These are phyloP conservation scores for Drosophila ustulata DNA, from an alignment of 2,888 invertebrate genomes.

Conservation along the genomic window DNA sequence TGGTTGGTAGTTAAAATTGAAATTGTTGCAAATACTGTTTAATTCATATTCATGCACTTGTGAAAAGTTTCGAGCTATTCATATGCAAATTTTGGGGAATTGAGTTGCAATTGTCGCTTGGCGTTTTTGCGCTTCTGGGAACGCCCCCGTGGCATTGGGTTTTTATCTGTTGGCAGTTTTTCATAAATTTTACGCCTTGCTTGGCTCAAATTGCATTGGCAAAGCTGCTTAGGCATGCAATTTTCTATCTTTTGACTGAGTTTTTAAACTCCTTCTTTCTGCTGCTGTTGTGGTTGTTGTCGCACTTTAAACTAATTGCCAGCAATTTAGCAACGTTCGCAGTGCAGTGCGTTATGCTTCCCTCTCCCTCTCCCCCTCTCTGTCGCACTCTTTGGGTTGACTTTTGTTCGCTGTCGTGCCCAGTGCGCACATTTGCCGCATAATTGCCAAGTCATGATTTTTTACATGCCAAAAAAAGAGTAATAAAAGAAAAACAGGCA, in stretches of 20 bases:
- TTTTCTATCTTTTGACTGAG: constrained; percentile 41
- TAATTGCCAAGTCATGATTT: constrained; percentile 80
- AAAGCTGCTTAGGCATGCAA: constrained; percentile 67
- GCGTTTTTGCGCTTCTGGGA: not conserved
- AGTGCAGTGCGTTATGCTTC: constrained; percentile 68
- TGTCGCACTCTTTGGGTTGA: constrained; percentile 13
- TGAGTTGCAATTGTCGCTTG: not conserved
- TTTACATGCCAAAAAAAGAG: constrained; percentile 61
- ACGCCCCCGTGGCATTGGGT: not conserved
- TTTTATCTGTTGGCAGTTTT: constrained; percentile 5
- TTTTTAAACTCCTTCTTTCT: constrained; percentile 5
- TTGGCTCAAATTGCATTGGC: constrained; percentile 44
- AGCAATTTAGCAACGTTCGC: constrained; percentile 73
- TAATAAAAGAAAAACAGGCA: constrained; percentile 32
- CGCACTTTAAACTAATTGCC: constrained; percentile 75
- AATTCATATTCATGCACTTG: not conserved
- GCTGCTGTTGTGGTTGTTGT: constrained; percentile 34
- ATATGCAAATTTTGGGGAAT: constrained; percentile 5
- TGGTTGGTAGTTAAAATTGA: not conserved
- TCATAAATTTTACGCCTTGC: constrained; percentile 30
- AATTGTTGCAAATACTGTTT: not conserved
- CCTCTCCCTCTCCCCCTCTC: not conserved
- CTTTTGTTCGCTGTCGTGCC: constrained; percentile 59
- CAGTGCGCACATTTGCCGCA: constrained; percentile 78
- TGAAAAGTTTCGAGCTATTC: not conserved